Base-by-base conservation (phyloP, 2,888 invertebrate species). In the Papilio gigon region DNA sequence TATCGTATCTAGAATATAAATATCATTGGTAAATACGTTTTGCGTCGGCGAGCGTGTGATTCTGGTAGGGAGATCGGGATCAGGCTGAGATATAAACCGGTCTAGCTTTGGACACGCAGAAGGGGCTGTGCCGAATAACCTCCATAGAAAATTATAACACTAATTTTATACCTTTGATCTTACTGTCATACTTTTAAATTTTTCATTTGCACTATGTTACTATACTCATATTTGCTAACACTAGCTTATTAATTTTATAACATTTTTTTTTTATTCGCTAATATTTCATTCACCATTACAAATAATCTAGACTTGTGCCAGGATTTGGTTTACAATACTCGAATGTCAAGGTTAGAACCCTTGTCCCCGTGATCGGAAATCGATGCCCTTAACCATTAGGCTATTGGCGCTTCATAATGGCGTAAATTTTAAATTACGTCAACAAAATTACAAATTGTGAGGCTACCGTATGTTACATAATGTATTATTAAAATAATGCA, bases 31-130 rank as follows among this genome's bases (percentile, higher is more conserved):
- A 81, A 79, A 80, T 85, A 86, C 70, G 83, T 84, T 85, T 83
- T 80, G 88, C 83, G 85, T 87, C 83, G 85, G 86, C 82, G 87
- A 84, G 83, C 89, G 85, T 88, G 81, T 91, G 90, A 91, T 91
- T 88, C 84, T 85, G 76, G 82, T 76, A 85, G 87, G 87, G 88
- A 84, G 88, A 89, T 89, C 84, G 85, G 85, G 87, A 90, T 90
- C 87, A 86, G 83, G 81, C 82, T 78, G 80, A 86, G 84, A 85
- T 85, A 87, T 83, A 81, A 82, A 80, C 84, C 80, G 81, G 77
- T 79, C 84, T 78, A 79, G 77, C 84, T 82, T 75, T 78, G 76
- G 82, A 80, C 80, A 90, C 84, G 88, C 87, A 78, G 87, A 79
- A 77, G 85, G 82, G 82, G 77, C 68, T 58, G 74, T 58, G 71